Percentiles rank a stretch among this genome's conserved stretches.
phyloP scores from a whole-genome alignment of 92 coral and sea anemone species.

The Montipora capitata region DNA sequence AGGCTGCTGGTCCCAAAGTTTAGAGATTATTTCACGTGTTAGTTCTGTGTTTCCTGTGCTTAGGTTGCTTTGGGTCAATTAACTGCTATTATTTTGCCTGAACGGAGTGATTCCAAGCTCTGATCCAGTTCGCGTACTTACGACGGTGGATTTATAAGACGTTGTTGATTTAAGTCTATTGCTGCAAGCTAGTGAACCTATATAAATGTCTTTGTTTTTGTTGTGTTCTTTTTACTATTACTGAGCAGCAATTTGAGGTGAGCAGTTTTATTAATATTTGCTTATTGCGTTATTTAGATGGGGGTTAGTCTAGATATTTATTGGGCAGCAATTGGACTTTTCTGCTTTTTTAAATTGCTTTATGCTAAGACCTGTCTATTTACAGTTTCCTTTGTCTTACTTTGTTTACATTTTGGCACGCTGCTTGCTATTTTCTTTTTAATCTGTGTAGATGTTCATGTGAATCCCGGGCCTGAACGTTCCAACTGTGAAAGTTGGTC shows the following conservation, averaged over 20 bases:
- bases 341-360: too few relatives aligned
- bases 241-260: not conserved
- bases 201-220: not conserved
- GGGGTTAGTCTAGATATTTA: constrained; percentile 55
- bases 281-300: constrained; percentile 24
- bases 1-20: not conserved
- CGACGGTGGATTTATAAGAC: not conserved
- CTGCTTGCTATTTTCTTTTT: constrained; percentile 48
- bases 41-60: not conserved
- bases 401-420: constrained; percentile 46
- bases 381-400: constrained; percentile 14
- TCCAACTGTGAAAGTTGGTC: constrained; percentile 35
- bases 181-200: not conserved
- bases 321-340: constrained; percentile 39
- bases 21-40: not conserved
- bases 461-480: constrained; percentile 42
- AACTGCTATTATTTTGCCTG: not conserved
- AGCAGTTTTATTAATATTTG: not conserved
- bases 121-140: not conserved
- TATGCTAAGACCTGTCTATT: not conserved
- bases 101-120: not conserved
- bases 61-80: not conserved
- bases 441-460: constrained; percentile 44
- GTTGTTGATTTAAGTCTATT: not conserved
- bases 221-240: not conserved